Base-by-base conservation (phyloP, 2,888 invertebrate species). In the Sesamia inferens region DNA sequence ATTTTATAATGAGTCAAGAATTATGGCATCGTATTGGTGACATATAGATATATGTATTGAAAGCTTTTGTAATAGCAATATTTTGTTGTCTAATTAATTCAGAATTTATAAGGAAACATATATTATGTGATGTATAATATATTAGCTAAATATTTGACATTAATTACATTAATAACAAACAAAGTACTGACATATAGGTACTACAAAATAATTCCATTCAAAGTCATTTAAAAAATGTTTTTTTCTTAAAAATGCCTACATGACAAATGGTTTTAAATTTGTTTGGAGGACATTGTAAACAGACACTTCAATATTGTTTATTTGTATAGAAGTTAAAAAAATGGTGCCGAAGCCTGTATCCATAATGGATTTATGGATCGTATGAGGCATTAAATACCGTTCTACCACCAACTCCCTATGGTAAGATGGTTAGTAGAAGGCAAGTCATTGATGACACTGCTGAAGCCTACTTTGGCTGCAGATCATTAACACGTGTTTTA, bases 1-100 rank as follows among this genome's bases (percentile, higher is more conserved):
- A 76, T 70, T 72, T 68, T 74, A 74, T 78, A 76, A 78, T 73
- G 67, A 70, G 55, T 63, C 59, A 31, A 72, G 64, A 84, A 69
- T 69, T 47, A 72, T 68, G 11, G 44, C 57, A 67, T 70, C 67
- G 51, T 71, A 42, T 51, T 70, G 54, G 39, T 74, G 76, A 79
- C 70, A 67, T 19, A 47, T 19, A 2, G n/a, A 72, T 54, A 59
- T 54, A 71, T 54, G 59, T 54, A 71, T 63, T 54, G 22, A 39
- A 58, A 47, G 39, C 47, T 71, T 71, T 78, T 59, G 19, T 59
- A 11, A 61, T 79, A 22, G 24, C 10, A 55, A 31, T 71, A 76
- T 78, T 67, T 57, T 7, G 6, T 14, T 22, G 39, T 4, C 31
- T 8, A 31, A 58, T 58, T 59, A 78, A 68, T 54, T 55, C n/a